These are phyloP conservation scores for Guaruba guarouba DNA, from an alignment of 2,113 vertebrate genomes.

Conservation along the genomic window DNA sequence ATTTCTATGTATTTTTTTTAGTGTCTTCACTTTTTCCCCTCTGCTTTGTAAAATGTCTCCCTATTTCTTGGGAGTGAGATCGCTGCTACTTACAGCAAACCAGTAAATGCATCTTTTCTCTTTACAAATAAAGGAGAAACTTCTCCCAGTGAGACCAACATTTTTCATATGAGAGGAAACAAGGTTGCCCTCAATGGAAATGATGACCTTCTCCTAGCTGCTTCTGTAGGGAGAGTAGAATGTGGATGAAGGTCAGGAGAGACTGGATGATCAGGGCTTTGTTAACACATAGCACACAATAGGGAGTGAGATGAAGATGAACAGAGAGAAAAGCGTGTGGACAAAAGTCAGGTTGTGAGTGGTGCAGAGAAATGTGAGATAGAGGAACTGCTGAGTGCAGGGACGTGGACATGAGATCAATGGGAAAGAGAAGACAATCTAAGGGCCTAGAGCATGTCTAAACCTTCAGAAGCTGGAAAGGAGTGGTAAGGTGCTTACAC, in stretches of 20 bases:
- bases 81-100: not conserved
- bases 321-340: not conserved
- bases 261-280: not conserved
- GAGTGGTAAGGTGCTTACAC: not conserved
- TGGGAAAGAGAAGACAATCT: not conserved
- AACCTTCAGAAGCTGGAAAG: not conserved
- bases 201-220: not conserved
- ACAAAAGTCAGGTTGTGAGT: not conserved
- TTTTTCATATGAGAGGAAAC: not conserved
- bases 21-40: not conserved
- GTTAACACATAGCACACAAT: not conserved
- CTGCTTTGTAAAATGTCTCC: not conserved
- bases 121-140: not conserved
- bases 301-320: fast-evolving
- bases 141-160: not conserved
- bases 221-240: not conserved
- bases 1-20: not conserved
- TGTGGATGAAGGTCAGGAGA: not conserved
- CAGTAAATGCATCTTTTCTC: not conserved
- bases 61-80: not conserved
- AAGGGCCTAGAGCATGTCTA: not conserved
- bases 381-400: not conserved
- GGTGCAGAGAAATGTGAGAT: not conserved
- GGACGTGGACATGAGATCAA: not conserved
- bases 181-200: not conserved